phyloP scores from a whole-genome alignment of 2,888 invertebrate genomes.

The Acronicta alni region DNA sequence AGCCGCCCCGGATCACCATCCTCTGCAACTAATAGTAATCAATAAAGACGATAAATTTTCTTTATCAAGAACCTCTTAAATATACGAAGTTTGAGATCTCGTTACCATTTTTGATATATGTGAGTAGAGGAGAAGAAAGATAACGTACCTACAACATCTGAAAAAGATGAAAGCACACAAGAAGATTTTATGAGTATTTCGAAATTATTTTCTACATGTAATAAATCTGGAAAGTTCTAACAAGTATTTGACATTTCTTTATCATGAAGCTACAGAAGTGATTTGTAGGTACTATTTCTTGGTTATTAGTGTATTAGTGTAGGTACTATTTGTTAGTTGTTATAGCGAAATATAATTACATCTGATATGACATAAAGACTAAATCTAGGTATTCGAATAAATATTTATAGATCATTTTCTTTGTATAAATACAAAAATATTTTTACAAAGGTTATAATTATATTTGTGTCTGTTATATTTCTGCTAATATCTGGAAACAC shows the following conservation, averaged over 20 bases:
- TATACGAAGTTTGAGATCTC: conserved; percentile 31
- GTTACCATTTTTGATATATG: conserved; percentile 30
- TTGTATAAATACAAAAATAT: too few species aligned
- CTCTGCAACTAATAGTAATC: conserved; percentile 43
- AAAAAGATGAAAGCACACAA: conserved; percentile 27
- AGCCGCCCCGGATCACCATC: conserved; percentile 36
- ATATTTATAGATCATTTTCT: too few species aligned
- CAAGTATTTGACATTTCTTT: conserved; percentile 46
- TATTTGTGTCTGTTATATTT: too few species aligned
- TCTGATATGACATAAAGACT: too few species aligned
- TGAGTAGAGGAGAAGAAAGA: conserved; percentile 31
- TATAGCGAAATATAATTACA: too few species aligned
- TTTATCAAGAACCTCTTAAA: conserved; percentile 41
- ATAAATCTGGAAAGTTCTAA: conserved; percentile 45
- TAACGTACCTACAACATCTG: conserved; percentile 28
- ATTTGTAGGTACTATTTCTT: conserved; percentile 50
- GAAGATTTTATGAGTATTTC: conserved; percentile 34
- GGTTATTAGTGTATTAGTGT: too few species aligned
- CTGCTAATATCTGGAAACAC: too few species aligned
- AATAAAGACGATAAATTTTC: conserved; percentile 39
- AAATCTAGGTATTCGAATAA: too few species aligned
- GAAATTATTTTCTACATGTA: conserved; percentile 29
- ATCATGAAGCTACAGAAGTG: conserved; percentile 47
- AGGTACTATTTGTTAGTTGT: too few species aligned
- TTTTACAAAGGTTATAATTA: too few species aligned